Evolutionary conservation across 2,888 invertebrate genomes (phyloP).

Genomic region (Pediacus dermestoides): DNA sequence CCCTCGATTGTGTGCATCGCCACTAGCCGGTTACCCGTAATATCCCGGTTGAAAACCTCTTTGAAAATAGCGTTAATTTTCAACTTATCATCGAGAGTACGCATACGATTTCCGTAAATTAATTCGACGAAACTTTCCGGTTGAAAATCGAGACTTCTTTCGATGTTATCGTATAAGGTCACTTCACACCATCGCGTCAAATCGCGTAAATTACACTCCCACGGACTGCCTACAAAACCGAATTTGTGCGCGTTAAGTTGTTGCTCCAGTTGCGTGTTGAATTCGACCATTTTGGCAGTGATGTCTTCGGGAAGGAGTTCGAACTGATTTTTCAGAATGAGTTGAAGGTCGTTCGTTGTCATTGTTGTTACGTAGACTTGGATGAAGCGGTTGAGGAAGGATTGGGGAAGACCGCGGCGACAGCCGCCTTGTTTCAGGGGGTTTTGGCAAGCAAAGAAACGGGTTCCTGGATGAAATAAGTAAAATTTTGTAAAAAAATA

Average conservation of each 20-base stretch:
- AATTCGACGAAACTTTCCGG: constrained; percentile 65
- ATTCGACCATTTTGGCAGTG: constrained; percentile 69
- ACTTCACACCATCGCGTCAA: constrained; percentile 90
- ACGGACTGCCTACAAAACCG: constrained; percentile 83
- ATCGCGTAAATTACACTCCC: constrained; percentile 97
- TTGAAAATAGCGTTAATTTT: constrained; percentile 57
- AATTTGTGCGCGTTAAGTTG: constrained; percentile 64
- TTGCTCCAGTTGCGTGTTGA: constrained; percentile 66
- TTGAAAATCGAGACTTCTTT: constrained; percentile 31
- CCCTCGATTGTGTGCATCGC: constrained; percentile 58
- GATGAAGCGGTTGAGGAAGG: constrained; percentile 95
- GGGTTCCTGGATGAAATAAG: constrained; percentile 56
- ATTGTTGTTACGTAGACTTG: constrained; percentile 73
- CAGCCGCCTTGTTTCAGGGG: constrained; percentile 95
- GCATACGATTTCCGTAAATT: constrained; percentile 84
- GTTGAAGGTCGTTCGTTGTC: constrained; percentile 61
- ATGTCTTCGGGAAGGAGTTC: constrained; percentile 58
- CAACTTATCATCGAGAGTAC: constrained; percentile 71
- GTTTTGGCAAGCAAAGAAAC: constrained; percentile 97
- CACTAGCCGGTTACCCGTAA: constrained; percentile 55
- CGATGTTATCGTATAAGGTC: constrained; percentile 47
- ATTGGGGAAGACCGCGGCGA: constrained; percentile 90
- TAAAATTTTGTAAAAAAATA: not conserved
- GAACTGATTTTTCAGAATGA: constrained; percentile 67
- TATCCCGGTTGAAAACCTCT: constrained; percentile 52